These are phyloP conservation scores for Pollachius pollachius DNA, from an alignment of 2,113 vertebrate species.

Conservation along the genomic window DNA sequence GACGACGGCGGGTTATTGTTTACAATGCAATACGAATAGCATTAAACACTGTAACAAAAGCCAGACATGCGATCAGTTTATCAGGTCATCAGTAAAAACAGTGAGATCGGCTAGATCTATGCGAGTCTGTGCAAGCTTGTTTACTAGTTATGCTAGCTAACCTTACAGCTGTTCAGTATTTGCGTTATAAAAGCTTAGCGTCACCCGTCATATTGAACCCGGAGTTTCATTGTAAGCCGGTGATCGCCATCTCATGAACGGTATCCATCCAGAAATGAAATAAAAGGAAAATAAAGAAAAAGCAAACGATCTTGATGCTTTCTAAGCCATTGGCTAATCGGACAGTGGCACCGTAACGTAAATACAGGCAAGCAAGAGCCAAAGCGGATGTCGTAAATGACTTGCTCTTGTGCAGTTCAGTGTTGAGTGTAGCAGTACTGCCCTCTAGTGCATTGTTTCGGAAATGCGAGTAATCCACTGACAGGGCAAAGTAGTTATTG, in stretches of 20 bases:
- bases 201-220: conserved; percentile 79
- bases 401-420: conserved; percentile 20
- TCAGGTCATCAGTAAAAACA: no score
- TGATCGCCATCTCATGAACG: conserved; percentile 53
- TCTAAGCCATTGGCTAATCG: conserved; percentile 38
- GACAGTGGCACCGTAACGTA: conserved; percentile 48
- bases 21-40: no score
- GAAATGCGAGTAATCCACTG: no score
- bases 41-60: no score
- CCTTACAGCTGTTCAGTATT: background rate
- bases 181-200: background rate
- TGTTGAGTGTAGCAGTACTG: background rate
- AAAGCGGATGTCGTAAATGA: conserved; percentile 27
- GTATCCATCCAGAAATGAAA: conserved; percentile 30
- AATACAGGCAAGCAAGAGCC: conserved; percentile 32
- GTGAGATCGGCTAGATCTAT: no score
- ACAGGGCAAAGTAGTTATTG: no score
- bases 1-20: no score
- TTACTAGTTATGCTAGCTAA: no score
- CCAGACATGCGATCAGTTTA: no score
- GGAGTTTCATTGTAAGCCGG: conserved; percentile 73
- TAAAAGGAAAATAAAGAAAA: conserved; percentile 38
- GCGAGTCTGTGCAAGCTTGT: no score
- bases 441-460: conserved; percentile 29
- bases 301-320: conserved; percentile 36